Conservation (phyloP, 2,797 vertebrate genomes). For the Chlorospingus flavigularis region DNA sequence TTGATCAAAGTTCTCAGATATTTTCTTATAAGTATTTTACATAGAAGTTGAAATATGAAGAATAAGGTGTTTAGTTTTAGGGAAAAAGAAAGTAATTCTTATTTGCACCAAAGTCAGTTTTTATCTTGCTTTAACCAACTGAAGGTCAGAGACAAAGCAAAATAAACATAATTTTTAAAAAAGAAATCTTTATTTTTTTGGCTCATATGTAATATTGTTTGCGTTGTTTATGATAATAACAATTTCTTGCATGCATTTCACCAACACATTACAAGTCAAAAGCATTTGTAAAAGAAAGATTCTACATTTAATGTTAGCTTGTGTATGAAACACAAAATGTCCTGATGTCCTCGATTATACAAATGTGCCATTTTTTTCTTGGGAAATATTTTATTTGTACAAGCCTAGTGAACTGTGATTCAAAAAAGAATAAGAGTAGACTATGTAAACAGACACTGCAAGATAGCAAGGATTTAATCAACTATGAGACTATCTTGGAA, state of each 20-base stretch:
- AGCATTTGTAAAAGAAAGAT: conserved; percentile 84
- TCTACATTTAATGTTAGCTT: conserved; percentile 78
- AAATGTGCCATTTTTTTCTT: conserved; percentile 71
- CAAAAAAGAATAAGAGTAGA: conserved; percentile 74
- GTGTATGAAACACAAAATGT: conserved; percentile 78
- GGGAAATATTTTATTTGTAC: conserved; percentile 72
- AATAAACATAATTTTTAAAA: conserved; percentile 76
- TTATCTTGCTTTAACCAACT: conserved; percentile 12
- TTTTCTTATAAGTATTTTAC: background rate
- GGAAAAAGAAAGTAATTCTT: conserved; percentile 1
- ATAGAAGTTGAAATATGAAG: background rate
- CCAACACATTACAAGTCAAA: conserved; percentile 84
- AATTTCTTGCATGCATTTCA: conserved; percentile 90
- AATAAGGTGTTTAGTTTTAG: conserved; percentile 4
- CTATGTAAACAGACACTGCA: conserved; percentile 82
- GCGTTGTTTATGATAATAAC: conserved; percentile 85
- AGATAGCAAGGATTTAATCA: conserved; percentile 60
- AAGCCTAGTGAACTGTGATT: conserved; percentile 73
- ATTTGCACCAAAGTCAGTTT: background rate
- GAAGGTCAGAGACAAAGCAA: conserved; percentile 54
- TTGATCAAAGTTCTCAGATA: background rate
- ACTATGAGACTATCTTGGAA: conserved; percentile 56
- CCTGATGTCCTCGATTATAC: conserved; percentile 66
- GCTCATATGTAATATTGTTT: conserved; percentile 82
- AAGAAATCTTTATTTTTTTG: conserved; percentile 91